These are phyloP conservation scores for Sarcophaga carnaria DNA, from an alignment of 2,888 invertebrate genomes.

Conservation along the genomic window DNA sequence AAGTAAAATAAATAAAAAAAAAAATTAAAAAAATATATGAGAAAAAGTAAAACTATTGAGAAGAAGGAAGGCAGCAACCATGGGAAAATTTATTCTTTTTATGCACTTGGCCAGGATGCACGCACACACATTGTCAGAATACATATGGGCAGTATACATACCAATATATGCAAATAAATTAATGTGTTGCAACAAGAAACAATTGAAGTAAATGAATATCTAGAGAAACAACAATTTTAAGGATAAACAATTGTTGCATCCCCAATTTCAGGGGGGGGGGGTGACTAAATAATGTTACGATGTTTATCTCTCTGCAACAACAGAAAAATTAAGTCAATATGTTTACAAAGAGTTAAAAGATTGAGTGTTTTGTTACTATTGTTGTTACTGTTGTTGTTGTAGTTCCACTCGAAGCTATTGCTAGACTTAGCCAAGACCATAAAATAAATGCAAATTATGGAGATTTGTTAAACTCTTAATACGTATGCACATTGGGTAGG, in stretches of 20 bases:
- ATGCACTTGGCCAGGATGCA: slow-evolving; percentile 18
- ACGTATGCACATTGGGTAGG: slow-evolving; percentile 1
- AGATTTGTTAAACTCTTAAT: slow-evolving; percentile 3
- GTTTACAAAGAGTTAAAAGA: slow-evolving; percentile 32
- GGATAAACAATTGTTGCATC: slow-evolving; percentile 66
- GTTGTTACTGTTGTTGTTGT: background rate
- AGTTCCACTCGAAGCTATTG: background rate
- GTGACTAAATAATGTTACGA: background rate
- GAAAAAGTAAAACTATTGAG: slow-evolving; percentile 4
- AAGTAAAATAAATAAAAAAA: background rate
- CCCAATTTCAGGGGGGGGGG: background rate
- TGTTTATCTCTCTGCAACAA: slow-evolving; percentile 32
- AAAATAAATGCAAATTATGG: slow-evolving; percentile 61
- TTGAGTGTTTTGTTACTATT: slow-evolving; percentile 48
- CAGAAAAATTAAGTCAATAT: background rate
- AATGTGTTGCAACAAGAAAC: background rate
- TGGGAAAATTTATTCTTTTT: slow-evolving; percentile 26
- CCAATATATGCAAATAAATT: slow-evolving; percentile 41
- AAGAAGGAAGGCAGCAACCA: slow-evolving; percentile 8
- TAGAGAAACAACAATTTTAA: slow-evolving; percentile 34
- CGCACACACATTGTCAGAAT: background rate
- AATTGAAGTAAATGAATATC: slow-evolving; percentile 42
- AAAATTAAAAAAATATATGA: background rate
- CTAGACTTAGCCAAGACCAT: slow-evolving; percentile 47
- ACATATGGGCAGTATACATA: slow-evolving; percentile 1